Conservation (phyloP, 2,113 vertebrate species). For the Rhinolophus sinicus region DNA sequence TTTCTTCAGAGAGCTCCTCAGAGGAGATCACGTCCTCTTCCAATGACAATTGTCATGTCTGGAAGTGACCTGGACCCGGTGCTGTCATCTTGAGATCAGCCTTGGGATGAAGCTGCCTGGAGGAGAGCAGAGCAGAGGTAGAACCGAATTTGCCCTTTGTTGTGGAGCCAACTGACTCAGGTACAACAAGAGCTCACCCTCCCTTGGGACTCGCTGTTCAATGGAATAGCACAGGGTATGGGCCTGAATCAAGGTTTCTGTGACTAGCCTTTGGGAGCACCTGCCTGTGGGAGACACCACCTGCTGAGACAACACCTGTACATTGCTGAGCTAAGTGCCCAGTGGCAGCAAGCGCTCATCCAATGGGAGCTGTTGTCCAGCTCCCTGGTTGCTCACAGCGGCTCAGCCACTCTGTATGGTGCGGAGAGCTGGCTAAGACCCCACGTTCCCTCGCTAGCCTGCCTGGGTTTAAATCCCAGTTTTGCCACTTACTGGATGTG, state of each 20-base stretch:
- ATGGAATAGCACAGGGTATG: neutral
- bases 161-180: neutral
- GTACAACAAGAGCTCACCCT: neutral
- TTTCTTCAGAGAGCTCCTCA: neutral
- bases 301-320: neutral
- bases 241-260: neutral
- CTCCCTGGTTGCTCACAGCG: neutral
- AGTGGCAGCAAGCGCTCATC: accelerated
- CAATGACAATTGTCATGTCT: neutral
- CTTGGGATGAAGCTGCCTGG: neutral
- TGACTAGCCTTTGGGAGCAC: too few relatives aligned
- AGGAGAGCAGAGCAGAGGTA: neutral
- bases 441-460: too few relatives aligned
- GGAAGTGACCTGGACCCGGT: neutral
- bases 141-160: neutral
- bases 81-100: too few relatives aligned
- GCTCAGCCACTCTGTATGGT: neutral
- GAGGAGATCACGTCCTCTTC: neutral
- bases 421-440: neutral
- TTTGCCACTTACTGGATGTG: neutral
- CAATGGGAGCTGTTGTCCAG: accelerated
- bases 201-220: too few relatives aligned
- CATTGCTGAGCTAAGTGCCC: neutral
- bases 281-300: too few relatives aligned
- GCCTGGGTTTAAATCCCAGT: neutral